Percentiles rank a stretch among this genome's conserved stretches.
Conservation (phyloP, 37 sponge, comb jelly and placozoan species). For the Chondrosia reniformis region DNA sequence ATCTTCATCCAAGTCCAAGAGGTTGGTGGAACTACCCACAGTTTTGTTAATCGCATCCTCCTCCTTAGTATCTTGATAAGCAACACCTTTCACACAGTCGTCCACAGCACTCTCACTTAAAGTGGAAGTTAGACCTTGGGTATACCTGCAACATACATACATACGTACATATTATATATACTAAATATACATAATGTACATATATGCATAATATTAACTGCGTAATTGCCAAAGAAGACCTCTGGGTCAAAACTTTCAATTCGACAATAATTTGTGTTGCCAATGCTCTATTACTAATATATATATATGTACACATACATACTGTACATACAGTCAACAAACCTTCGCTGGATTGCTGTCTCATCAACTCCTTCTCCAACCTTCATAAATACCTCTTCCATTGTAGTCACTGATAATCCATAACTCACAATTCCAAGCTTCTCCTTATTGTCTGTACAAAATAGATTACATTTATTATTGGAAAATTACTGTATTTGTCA, state of each 20-base stretch:
- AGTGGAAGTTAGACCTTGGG: too few relatives aligned
- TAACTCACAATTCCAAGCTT: conserved; percentile 36
- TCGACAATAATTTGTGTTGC: not conserved
- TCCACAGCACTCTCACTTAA: too few relatives aligned
- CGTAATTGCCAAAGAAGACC: not conserved
- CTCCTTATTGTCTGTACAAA: conserved; percentile 20
- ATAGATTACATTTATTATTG: too few relatives aligned
- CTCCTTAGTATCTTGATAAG: too few relatives aligned
- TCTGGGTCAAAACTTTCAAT: not conserved
- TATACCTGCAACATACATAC: too few relatives aligned
- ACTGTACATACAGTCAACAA: not conserved
- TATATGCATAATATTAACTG: not conserved
- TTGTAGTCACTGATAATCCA: conserved; percentile 56
- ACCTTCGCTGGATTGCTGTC: not conserved
- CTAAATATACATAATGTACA: not conserved
- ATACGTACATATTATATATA: too few relatives aligned
- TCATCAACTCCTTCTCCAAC: conserved; percentile 20
- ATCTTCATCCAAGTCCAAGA: too few relatives aligned
- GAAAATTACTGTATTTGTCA: too few relatives aligned
- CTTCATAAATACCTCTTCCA: conserved; percentile 61
- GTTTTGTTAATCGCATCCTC: too few relatives aligned
- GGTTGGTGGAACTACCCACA: too few relatives aligned
- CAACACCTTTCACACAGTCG: too few relatives aligned
- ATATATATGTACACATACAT: not conserved
- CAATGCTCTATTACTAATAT: not conserved